Evolutionary conservation across 2,113 vertebrate species (phyloP).

Genomic region (Gopherus evgoodei): DNA sequence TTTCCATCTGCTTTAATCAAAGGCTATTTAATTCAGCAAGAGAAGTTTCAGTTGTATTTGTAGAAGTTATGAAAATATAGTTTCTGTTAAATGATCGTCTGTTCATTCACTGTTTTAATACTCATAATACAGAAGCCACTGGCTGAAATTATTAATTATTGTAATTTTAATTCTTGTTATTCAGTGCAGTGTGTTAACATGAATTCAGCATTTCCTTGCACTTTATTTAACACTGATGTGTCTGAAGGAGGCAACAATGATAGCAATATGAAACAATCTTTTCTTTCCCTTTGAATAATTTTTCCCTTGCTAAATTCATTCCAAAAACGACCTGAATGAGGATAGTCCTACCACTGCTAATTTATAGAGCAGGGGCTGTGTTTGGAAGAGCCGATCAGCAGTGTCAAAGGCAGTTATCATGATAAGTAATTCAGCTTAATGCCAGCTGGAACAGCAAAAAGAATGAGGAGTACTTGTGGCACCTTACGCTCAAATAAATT

Average conservation of each 20-base stretch:
- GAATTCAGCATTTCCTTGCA: slow-evolving; percentile 3
- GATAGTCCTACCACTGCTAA: neutral
- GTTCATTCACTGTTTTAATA: neutral
- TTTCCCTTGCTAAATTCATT: neutral
- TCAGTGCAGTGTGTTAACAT: neutral
- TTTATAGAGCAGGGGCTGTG: neutral
- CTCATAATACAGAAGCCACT: neutral
- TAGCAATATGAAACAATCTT: neutral
- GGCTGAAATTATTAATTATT: slow-evolving; percentile 37
- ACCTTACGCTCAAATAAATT: too few relatives aligned
- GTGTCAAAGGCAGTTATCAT: neutral
- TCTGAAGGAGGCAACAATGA: neutral
- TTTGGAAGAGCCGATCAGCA: neutral
- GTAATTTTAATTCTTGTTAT: slow-evolving; percentile 51
- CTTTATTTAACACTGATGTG: neutral
- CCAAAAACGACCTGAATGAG: neutral
- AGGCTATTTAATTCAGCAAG: slow-evolving; percentile 32
- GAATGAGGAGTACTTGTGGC: too few relatives aligned
- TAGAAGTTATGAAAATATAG: slow-evolving; percentile 32
- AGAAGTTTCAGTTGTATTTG: slow-evolving; percentile 35
- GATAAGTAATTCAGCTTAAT: neutral
- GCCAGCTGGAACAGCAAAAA: neutral
- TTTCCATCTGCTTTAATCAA: slow-evolving; percentile 10
- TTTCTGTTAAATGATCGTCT: slow-evolving; percentile 34
- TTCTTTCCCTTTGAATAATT: neutral